Base-by-base conservation (phyloP, 1,140 invertebrate genomes). In the Diachasmimorpha longicaudata region DNA sequence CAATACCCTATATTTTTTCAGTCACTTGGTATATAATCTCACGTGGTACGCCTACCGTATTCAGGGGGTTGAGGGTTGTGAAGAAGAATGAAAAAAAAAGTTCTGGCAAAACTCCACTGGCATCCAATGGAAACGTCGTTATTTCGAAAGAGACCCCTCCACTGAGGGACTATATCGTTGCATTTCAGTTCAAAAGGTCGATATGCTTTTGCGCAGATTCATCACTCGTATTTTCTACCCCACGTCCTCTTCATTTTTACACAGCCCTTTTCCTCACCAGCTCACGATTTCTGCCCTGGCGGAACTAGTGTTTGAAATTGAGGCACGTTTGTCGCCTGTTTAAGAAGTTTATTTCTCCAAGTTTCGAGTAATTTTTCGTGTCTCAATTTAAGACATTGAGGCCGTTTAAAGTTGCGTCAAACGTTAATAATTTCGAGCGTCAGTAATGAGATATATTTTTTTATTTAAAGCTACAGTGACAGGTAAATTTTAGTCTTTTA, bases 131-230 rank as follows among this genome's bases (percentile, higher is more conserved):
- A 10, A 71, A 44, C 36, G 19, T 70, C 44, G 70, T 71, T 71
- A 71, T 71, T 71, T 52, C 21, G 13, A 23, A 16, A 6, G n/a
- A 25, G 68, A 70, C 44, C 44, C 44, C 44, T 48, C 48, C 48
- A 8, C 14, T 10, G 48, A 55, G 19, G 21, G 70, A 71, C 68
- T 70, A 70, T 39, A 70, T 21, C 21, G n/a, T 13, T 9, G 48
- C 16, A 14, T 71, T 71, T 52, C 42, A 21, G 70, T 48, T 25
- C 25, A 46, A 71, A 71, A 71, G 44, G 70, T 71, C 70, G 70
- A 70, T 42, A 23, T 46, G 21, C 70, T 21, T 16, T 46, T 16
- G 31, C 68, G 23, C 46, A 71, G 19, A 16, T 55, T 21, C 48
- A 55, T 55, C 8, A 71, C 39, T 71, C 44, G 42, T 21, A 71